Evolutionary conservation across 1,140 invertebrate genomes (phyloP).

Genomic region (Drosophila lowei): DNA sequence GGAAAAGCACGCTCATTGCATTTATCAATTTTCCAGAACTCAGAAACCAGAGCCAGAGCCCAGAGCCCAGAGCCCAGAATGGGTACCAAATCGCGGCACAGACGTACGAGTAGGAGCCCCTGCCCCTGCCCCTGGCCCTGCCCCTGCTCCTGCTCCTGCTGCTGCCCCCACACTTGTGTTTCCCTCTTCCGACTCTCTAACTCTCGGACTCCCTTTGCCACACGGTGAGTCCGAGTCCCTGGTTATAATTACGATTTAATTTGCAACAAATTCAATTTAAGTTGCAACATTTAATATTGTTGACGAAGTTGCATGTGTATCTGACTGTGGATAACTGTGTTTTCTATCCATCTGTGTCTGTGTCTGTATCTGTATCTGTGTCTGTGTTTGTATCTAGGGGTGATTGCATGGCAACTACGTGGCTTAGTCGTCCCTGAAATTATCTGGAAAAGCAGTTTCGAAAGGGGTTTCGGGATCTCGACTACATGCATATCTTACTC

Average conservation of each 20-base stretch:
- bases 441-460: no score
- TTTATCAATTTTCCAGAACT: constrained; percentile 27
- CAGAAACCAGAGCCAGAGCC: no score
- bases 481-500: no score
- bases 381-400: background rate
- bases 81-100: background rate
- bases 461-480: no score
- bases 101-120: no score
- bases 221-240: background rate
- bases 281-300: constrained; percentile 54
- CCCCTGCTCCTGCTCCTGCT: no score
- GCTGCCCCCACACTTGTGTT: no score
- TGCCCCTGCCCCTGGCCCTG: no score
- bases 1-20: constrained; percentile 1
- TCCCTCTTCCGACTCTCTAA: no score
- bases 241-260: constrained; percentile 64
- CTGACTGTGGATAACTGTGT: constrained; percentile 2
- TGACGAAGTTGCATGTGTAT: constrained; percentile 43
- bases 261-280: constrained; percentile 66
- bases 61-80: background rate
- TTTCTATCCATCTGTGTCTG: background rate
- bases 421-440: no score
- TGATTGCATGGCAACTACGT: no score
- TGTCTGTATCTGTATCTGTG: background rate
- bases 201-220: background rate